A percentile compares a stretch with the other conserved stretches of the same genome.
These are phyloP conservation scores for Siniperca undulata DNA, from an alignment of 2,797 vertebrate species.

Conservation along the genomic window DNA sequence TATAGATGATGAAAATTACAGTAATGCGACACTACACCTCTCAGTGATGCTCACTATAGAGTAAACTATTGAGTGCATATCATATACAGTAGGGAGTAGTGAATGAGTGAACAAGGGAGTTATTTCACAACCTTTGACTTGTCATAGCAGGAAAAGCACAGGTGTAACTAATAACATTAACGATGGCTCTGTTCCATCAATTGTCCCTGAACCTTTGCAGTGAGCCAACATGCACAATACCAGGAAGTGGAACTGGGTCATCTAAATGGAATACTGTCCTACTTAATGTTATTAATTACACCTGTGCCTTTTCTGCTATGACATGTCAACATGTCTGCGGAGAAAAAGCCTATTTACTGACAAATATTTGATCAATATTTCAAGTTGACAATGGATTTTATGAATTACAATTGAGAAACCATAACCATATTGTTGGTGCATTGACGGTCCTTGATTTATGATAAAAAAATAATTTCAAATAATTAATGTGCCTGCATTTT, in stretches of 20 bases:
- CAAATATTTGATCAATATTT: neutral
- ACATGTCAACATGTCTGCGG: neutral
- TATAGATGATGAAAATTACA: neutral
- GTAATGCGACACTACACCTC: neutral
- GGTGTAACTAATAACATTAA: neutral
- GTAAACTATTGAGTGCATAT: neutral
- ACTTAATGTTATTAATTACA: neutral
- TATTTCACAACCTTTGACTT: neutral
- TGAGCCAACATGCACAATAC: neutral
- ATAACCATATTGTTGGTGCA: neutral
- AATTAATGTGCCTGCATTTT: neutral
- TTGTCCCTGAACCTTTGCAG: neutral
- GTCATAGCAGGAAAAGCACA: neutral
- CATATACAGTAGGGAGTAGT: neutral
- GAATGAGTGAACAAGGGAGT: neutral
- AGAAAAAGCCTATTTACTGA: neutral
- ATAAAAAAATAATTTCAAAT: neutral
- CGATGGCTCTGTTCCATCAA: neutral
- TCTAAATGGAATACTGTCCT: neutral
- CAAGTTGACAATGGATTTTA: neutral
- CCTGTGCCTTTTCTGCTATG: too few species aligned
- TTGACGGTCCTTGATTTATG: neutral
- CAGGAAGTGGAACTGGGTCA: neutral
- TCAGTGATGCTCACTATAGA: neutral
- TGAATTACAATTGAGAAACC: constrained; percentile 1